Percentiles rank a stretch among this genome's conserved stretches.
These are phyloP conservation scores for Eumeta japonica DNA, from an alignment of 1,140 invertebrate species.

Conservation along the genomic window DNA sequence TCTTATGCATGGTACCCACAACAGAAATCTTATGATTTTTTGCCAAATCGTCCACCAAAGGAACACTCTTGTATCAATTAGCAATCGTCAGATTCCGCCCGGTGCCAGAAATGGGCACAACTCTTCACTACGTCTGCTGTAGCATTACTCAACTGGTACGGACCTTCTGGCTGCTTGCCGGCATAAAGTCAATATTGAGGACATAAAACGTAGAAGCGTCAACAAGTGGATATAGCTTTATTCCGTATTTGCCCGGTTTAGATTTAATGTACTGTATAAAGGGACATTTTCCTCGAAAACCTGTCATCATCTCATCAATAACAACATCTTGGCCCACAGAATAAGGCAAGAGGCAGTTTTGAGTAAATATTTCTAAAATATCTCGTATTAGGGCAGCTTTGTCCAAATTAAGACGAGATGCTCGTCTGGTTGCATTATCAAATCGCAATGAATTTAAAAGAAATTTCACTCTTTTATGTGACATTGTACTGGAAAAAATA, in stretches of 20 bases:
- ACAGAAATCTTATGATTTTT: conserved; percentile 28
- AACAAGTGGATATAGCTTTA: too few species aligned
- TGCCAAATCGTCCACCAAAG: conserved; percentile 24
- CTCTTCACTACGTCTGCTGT: conserved; percentile 26
- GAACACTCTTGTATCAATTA: conserved; percentile 35
- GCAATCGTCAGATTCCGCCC: conserved; percentile 39
- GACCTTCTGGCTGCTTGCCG: conserved; percentile 23
- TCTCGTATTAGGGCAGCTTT: conserved; percentile 31
- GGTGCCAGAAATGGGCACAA: conserved; percentile 26
- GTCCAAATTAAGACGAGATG: conserved; percentile 22
- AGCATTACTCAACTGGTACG: conserved; percentile 19
- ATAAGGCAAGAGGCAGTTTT: conserved; percentile 19
- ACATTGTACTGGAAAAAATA: conserved; percentile 2
- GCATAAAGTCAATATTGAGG: too few species aligned
- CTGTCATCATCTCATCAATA: too few species aligned
- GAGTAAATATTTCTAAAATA: conserved; percentile 25
- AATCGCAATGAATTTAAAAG: too few species aligned
- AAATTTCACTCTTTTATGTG: conserved; percentile 3
- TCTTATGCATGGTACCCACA: conserved; percentile 37
- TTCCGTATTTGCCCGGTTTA: too few species aligned
- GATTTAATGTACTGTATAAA: too few species aligned
- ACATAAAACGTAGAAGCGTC: conserved; percentile 15
- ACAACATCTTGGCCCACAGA: too few species aligned
- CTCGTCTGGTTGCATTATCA: conserved; percentile 21
- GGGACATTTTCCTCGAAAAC: too few species aligned